Conservation (phyloP, 2,113 vertebrate species). For the Salvelinus sp. region DNA sequence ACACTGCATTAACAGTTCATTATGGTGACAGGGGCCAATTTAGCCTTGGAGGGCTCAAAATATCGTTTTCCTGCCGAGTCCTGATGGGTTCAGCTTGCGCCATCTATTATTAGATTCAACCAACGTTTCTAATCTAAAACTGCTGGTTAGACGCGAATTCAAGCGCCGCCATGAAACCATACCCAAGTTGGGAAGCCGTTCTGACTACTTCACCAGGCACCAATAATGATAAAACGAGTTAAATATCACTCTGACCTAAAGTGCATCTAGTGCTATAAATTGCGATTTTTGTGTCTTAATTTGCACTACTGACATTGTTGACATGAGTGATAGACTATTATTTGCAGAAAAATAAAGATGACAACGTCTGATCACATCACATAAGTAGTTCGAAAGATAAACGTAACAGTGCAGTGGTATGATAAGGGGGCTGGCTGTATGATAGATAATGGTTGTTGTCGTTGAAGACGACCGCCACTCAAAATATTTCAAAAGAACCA, state of each 20-base stretch:
- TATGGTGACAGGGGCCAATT: slow-evolving; percentile 8
- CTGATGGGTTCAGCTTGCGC: slow-evolving; percentile 34
- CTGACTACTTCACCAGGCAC: slow-evolving; percentile 20
- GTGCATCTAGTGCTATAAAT: not conserved
- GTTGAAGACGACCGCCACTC: not conserved
- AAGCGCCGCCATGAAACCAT: slow-evolving; percentile 59
- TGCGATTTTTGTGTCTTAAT: not conserved
- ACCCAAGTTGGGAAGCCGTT: slow-evolving; percentile 19
- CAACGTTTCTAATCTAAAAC: slow-evolving; percentile 63
- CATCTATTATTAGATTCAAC: slow-evolving; percentile 67
- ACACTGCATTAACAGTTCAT: not conserved
- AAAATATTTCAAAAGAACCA: not conserved
- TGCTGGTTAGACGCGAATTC: slow-evolving; percentile 66
- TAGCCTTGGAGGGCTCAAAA: slow-evolving; percentile 27
- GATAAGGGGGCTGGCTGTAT: not conserved
- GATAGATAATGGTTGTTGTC: not conserved
- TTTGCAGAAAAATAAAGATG: not conserved
- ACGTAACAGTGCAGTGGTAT: not conserved
- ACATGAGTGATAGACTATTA: not conserved
- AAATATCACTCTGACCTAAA: not conserved
- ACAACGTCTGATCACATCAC: not conserved
- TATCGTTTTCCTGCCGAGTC: slow-evolving; percentile 25
- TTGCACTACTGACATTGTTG: not conserved
- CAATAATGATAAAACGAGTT: not conserved
- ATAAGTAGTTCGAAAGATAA: not conserved